Evolutionary conservation across 2,888 invertebrate genomes (phyloP).

Genomic region (Tholera decimalis): DNA sequence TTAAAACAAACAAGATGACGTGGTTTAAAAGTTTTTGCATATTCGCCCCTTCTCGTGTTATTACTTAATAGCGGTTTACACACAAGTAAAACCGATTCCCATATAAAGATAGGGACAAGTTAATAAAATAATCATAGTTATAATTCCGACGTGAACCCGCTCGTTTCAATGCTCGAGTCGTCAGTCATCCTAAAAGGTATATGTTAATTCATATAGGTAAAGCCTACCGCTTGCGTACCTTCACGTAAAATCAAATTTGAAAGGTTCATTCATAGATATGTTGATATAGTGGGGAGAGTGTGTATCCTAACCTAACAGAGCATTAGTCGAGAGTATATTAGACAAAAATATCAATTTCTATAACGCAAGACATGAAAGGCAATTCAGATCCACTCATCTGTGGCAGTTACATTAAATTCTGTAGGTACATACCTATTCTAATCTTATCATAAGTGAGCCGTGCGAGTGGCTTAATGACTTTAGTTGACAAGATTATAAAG

Average conservation of each 20-base stretch:
- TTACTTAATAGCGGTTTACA: conserved; percentile 20
- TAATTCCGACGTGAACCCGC: conserved; percentile 41
- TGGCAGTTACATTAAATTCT: not conserved
- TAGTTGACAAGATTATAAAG: conserved; percentile 39
- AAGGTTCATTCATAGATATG: conserved; percentile 50
- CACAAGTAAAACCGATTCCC: conserved; percentile 40
- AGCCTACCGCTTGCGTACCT: conserved; percentile 33
- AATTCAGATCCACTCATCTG: not conserved
- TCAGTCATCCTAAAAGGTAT: conserved; percentile 63
- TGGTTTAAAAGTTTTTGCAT: conserved; percentile 31
- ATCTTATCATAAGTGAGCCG: not conserved
- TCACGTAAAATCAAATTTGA: conserved; percentile 55
- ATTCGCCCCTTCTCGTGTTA: conserved; percentile 18
- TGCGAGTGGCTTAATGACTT: conserved; percentile 25
- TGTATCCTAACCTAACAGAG: conserved; percentile 4
- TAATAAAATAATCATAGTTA: conserved; percentile 56
- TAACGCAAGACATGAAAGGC: not conserved
- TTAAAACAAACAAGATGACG: conserved; percentile 7
- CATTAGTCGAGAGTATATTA: conserved; percentile 9
- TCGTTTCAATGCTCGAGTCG: conserved; percentile 43
- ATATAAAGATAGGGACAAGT: conserved; percentile 35
- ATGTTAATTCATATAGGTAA: conserved; percentile 65
- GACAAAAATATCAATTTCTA: conserved; percentile 10
- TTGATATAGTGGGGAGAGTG: conserved; percentile 31
- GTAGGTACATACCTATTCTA: not conserved